phyloP scores from a whole-genome alignment of 2,113 vertebrate genomes.

The Falco punctatus region DNA sequence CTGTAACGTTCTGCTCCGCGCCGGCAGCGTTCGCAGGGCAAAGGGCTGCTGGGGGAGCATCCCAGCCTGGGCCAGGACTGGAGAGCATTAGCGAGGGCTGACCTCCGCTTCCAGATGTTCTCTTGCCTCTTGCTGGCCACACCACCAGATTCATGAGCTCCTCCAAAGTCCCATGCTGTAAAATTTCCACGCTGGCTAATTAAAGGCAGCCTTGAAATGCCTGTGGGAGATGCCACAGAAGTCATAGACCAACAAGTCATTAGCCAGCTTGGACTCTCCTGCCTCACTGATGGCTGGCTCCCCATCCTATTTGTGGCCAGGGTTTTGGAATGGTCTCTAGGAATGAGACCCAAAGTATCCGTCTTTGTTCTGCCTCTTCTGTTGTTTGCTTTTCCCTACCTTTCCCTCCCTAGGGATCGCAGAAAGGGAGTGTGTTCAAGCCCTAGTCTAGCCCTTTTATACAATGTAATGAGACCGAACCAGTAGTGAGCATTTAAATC shows the following conservation, averaged over 20 bases:
- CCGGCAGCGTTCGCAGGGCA: rapidly evolving
- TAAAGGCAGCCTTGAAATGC: not conserved
- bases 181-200: not conserved
- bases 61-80: not conserved
- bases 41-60: rapidly evolving
- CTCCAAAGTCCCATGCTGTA: not conserved
- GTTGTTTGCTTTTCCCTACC: not conserved
- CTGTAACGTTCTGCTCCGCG: not conserved
- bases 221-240: not conserved
- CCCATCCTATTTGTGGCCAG: not conserved
- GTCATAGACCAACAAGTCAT: not conserved
- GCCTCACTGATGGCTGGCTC: not conserved
- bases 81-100: not conserved
- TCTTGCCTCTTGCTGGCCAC: not conserved
- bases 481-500: not conserved
- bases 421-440: not conserved
- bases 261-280: not conserved
- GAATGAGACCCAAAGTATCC: not conserved
- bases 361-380: not conserved
- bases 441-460: not conserved
- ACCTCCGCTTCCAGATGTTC: not conserved
- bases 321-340: not conserved
- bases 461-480: not conserved
- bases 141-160: not conserved
- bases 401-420: not conserved